Evolutionary conservation across 2,113 vertebrate species (phyloP).

Genomic region (Gobius niger): DNA sequence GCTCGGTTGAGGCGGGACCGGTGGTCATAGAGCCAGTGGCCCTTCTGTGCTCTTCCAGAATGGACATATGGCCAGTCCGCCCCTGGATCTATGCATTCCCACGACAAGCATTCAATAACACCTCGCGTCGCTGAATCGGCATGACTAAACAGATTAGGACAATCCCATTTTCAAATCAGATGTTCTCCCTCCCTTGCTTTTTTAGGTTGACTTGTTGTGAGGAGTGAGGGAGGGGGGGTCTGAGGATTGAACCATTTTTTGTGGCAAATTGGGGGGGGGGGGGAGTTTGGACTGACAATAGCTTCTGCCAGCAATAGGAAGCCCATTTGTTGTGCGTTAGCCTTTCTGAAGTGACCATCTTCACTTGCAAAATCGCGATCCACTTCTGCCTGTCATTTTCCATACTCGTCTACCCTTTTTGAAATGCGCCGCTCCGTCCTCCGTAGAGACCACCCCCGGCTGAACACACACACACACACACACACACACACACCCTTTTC

Average conservation of each 20-base stretch:
- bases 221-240: slow-evolving; percentile 72
- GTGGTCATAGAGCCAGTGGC: no score
- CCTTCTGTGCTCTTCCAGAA: no score
- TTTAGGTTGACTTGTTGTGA: slow-evolving; percentile 72
- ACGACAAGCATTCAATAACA: slow-evolving; percentile 37
- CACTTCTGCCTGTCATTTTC: slow-evolving; percentile 41
- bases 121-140: slow-evolving; percentile 57
- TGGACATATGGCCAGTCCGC: no score
- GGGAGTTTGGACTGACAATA: slow-evolving; percentile 69
- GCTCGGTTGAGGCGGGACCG: no score
- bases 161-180: slow-evolving; percentile 66
- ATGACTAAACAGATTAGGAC: slow-evolving; percentile 66
- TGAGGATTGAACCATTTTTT: slow-evolving; percentile 84
- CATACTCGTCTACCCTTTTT: neutral
- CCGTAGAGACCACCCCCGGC: slow-evolving; percentile 58
- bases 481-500: slow-evolving; percentile 45
- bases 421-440: slow-evolving; percentile 50
- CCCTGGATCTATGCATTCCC: slow-evolving; percentile 12
- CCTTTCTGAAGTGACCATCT: slow-evolving; percentile 66
- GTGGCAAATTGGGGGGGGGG: slow-evolving; percentile 74
- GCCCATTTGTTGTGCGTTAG: slow-evolving; percentile 69
- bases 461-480: neutral
- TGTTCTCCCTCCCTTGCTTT: slow-evolving; percentile 25
- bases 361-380: slow-evolving; percentile 10
- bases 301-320: slow-evolving; percentile 58